Evolutionary conservation across 2,113 vertebrate genomes (phyloP).

Genomic region (Mastomys coucha): DNA sequence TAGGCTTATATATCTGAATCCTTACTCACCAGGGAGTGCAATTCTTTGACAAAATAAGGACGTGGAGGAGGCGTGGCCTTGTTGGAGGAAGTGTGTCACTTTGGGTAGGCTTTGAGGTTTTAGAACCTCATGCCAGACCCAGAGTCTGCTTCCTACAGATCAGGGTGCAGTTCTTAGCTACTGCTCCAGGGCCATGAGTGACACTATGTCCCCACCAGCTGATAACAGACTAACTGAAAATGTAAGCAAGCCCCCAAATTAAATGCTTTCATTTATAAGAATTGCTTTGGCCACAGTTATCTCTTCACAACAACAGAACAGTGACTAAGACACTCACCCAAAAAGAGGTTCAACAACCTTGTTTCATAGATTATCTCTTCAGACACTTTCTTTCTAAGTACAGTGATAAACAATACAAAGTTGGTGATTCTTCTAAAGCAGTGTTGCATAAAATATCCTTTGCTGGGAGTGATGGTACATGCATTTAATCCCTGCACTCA

Average conservation of each 20-base stretch:
- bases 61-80: not conserved
- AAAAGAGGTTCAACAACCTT: not conserved
- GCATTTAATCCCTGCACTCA: not conserved
- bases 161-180: not conserved
- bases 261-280: not conserved
- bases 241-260: not conserved
- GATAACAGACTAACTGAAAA: not conserved
- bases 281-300: not conserved
- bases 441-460: not conserved
- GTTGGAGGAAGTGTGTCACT: not conserved
- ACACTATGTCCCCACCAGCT: not conserved
- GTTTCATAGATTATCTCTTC: not conserved
- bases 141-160: not conserved
- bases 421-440: conserved; percentile 15
- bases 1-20: not conserved
- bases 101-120: not conserved
- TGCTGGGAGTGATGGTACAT: not conserved
- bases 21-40: not conserved
- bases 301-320: not conserved
- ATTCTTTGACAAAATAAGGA: not conserved
- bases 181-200: not conserved
- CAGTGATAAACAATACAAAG: not conserved
- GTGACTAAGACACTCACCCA: not conserved
- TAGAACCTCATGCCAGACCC: not conserved
- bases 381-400: not conserved